These are phyloP conservation scores for Silurus meridionalis DNA, from an alignment of 2,113 vertebrate species.

Conservation along the genomic window DNA sequence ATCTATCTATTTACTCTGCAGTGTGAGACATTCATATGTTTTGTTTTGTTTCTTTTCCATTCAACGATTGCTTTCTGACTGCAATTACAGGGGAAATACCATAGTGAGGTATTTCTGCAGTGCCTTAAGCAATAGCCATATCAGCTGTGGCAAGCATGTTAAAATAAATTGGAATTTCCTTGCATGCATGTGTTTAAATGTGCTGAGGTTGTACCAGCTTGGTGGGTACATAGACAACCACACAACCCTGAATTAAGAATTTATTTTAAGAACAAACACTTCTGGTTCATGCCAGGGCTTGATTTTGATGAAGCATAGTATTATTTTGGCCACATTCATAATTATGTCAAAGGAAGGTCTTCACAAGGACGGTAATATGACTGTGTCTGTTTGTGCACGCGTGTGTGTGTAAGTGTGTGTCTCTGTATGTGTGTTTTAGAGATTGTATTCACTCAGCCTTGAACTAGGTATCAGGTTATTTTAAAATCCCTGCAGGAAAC, in stretches of 20 bases:
- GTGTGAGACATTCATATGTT: neutral
- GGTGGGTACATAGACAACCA: neutral
- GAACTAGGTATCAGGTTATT: constrained; percentile 33
- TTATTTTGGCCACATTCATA: neutral
- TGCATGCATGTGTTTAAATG: neutral
- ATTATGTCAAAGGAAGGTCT: neutral
- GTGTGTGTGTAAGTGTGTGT: neutral
- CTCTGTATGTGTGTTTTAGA: neutral
- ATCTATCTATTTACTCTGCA: no score
- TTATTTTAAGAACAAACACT: no score
- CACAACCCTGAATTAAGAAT: no score
- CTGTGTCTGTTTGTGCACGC: neutral
- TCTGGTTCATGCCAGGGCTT: neutral
- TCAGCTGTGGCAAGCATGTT: constrained; percentile 19
- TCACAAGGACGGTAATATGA: neutral
- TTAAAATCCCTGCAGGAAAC: constrained; percentile 56
- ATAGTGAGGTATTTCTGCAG: neutral
- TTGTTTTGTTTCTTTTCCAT: neutral
- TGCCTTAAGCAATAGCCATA: neutral
- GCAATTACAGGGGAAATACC: neutral
- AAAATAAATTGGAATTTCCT: neutral
- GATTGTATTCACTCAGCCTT: constrained; percentile 36
- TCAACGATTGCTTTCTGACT: neutral
- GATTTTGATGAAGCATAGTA: neutral
- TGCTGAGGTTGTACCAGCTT: neutral